Evolutionary conservation across 2,888 invertebrate species (phyloP), one percentile per base, ranked within the genome.

Genomic region (Mechanitis messenoides): DNA sequence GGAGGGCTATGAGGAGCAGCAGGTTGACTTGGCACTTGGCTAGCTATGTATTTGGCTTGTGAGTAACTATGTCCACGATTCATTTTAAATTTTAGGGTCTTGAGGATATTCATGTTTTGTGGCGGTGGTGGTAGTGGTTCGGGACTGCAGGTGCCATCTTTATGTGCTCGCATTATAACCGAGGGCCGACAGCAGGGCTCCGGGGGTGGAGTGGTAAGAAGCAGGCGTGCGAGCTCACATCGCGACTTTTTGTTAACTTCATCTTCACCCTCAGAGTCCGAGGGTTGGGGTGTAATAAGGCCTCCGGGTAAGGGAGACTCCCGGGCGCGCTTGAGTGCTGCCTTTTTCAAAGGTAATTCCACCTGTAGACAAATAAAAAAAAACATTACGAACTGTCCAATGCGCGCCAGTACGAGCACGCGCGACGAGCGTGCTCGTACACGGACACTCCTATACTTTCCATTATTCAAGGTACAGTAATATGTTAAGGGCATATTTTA

Each of bases 101-200:
- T 94, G 56, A 94, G 81, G 62, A 94, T 92, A 79, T 94, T 94
- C 75, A 91, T 88, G 68, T 89, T 82, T 38, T 80, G 71, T 53
- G 75, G 75, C 33, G 84, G 80, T 53, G 83, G 83, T 33, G 79
- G 83, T 58, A 85, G 77, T 57, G 87, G 85, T 66, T 86, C 86
- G 46, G 87, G 87, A 71, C 90, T 90, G 85, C 93, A 95, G 45
- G 94, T 94, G 53, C 96, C 96, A 76, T 95, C 94, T 67, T 94
- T 94, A 80, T 94, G 94, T 6, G 95, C 96, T 70, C 93, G 93
- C 95, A 96, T 96, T 71, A 97, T 97, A 69, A 97, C 97, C 11
- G 96, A 96, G 42, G 93, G 80, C 74, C 91, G 66, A 82, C 85
- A 61, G 84, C 91, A 64, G 63, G 83, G 83, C 78, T 87, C 91